These are phyloP conservation scores for Apantesis nais DNA, from an alignment of 2,888 invertebrate species.

Conservation along the genomic window DNA sequence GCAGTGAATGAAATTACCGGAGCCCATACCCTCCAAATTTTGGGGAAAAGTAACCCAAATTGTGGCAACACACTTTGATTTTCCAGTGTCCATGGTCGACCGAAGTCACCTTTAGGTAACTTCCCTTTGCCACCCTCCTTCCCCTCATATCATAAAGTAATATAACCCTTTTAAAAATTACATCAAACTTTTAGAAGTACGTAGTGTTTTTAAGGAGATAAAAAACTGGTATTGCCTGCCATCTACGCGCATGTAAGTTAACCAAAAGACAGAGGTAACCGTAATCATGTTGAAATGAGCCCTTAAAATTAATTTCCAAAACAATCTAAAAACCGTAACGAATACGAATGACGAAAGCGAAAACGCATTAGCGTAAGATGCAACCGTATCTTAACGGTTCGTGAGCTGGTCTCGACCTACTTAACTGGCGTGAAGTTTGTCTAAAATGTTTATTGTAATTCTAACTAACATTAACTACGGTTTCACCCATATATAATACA, in stretches of 20 bases:
- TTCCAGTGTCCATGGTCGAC: no score
- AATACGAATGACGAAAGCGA: constrained; percentile 58
- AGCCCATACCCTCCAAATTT: no score
- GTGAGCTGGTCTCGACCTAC: constrained; percentile 53
- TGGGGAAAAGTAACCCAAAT: no score
- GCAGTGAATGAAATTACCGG: no score
- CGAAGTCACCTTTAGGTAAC: no score
- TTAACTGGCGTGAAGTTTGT: constrained; percentile 35
- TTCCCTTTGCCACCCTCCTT: no score
- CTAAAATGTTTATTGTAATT: constrained; percentile 25
- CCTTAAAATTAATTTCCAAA: constrained; percentile 21
- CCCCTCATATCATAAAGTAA: no score
- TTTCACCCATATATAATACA: not conserved
- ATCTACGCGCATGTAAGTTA: not conserved
- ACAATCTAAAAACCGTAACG: constrained; percentile 27
- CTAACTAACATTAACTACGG: constrained; percentile 6
- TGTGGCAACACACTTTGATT: no score
- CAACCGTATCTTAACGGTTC: constrained; percentile 55
- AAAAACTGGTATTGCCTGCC: not conserved
- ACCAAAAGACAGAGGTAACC: not conserved
- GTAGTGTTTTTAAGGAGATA: no score
- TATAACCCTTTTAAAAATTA: no score
- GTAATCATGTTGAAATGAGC: constrained; percentile 7
- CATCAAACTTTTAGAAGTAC: no score
- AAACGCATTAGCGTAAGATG: constrained; percentile 55